phyloP scores from a whole-genome alignment of 2,888 invertebrate genomes.

The Endomychus coccineus region DNA sequence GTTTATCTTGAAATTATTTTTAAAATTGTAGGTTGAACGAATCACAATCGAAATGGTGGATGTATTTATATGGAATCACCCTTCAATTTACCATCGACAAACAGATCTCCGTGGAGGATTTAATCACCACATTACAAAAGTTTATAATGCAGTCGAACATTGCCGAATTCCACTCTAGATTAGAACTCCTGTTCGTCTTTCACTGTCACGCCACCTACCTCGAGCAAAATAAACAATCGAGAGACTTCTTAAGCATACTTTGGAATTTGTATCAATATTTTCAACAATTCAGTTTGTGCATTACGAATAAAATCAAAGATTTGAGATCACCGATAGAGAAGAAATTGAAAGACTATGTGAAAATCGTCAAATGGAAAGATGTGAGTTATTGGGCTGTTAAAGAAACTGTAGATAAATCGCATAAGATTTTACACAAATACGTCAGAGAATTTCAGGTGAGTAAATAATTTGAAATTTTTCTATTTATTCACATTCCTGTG shows the following conservation, averaged over 20 bases:
- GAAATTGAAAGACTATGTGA: constrained; percentile 86
- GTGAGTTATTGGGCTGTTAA: constrained; percentile 91
- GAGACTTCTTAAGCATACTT: constrained; percentile 57
- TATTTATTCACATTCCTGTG: too few relatives aligned
- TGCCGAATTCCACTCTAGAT: constrained; percentile 73
- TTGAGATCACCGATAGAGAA: constrained; percentile 80
- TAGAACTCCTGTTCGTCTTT: constrained; percentile 71
- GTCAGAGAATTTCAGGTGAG: constrained; percentile 74
- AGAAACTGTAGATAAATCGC: constrained; percentile 80
- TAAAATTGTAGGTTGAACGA: constrained; percentile 56
- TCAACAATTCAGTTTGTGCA: constrained; percentile 62
- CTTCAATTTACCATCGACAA: constrained; percentile 51
- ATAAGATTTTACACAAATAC: constrained; percentile 78
- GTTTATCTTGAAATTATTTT: constrained; percentile 17
- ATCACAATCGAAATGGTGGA: constrained; percentile 82
- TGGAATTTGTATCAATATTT: constrained; percentile 84
- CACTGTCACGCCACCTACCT: constrained; percentile 70
- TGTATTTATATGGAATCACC: constrained; percentile 70
- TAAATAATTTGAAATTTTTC: too few relatives aligned
- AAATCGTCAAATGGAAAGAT: constrained; percentile 93
- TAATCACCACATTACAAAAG: constrained; percentile 59
- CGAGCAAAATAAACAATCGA: constrained; percentile 30
- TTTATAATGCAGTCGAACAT: constrained; percentile 79
- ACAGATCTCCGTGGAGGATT: constrained; percentile 36
- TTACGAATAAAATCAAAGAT: constrained; percentile 57